A percentile compares a stretch with the other conserved stretches of the same genome.
phyloP scores from a whole-genome alignment of 2,888 invertebrate species.

The Oscheius sp. region DNA sequence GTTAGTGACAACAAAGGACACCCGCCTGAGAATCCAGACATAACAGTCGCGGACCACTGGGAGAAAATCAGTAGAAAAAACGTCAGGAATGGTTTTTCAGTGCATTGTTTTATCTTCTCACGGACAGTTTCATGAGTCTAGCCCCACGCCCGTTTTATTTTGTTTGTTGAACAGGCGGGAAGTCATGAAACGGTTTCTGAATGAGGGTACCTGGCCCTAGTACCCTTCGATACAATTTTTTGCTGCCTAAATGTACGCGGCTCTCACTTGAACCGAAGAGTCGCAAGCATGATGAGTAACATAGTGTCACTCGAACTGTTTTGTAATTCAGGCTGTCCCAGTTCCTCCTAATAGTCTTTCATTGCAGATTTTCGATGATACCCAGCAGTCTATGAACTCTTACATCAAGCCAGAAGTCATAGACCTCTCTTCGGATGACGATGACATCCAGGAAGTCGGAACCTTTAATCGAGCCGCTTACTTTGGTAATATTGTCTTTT shows the following conservation, averaged over 20 bases:
- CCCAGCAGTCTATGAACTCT: background rate
- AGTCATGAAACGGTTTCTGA: no score
- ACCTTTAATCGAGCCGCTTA: background rate
- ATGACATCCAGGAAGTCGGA: conserved; percentile 40
- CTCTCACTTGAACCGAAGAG: no score
- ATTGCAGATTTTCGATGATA: conserved; percentile 12
- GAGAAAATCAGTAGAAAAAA: no score
- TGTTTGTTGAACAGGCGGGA: no score
- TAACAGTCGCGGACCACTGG: conserved; percentile 59
- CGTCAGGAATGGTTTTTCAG: no score
- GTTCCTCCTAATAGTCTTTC: background rate
- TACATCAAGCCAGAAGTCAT: conserved; percentile 29
- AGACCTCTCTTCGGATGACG: conserved; percentile 41
- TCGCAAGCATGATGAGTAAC: no score
- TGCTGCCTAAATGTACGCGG: no score
- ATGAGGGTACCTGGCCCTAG: no score
- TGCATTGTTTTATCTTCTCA: no score
- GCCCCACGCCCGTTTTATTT: no score
- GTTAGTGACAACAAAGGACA: background rate
- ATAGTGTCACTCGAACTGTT: background rate
- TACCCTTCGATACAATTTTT: no score
- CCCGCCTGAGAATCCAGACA: conserved; percentile 57
- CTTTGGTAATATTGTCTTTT: background rate
- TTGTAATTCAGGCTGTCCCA: background rate
- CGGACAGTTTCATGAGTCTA: no score